Percentiles rank a stretch among this genome's conserved stretches.
phyloP scores from a whole-genome alignment of 2,113 vertebrate genomes.

The Psittacus erithacus region DNA sequence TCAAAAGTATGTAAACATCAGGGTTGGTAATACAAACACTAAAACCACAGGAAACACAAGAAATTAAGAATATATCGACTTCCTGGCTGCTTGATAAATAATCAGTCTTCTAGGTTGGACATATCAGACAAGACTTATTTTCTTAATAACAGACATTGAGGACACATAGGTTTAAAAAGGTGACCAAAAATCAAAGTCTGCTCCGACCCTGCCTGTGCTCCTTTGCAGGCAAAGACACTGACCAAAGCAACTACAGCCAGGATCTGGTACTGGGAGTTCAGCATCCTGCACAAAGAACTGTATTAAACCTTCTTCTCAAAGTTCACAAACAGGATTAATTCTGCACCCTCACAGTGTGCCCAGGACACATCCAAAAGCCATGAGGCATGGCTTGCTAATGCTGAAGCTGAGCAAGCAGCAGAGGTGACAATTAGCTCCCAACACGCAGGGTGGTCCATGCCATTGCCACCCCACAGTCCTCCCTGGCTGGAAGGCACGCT shows the following conservation, averaged over 20 bases:
- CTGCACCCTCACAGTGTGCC: neutral
- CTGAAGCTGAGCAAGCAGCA: neutral
- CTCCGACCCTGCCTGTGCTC: neutral
- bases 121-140: neutral
- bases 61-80: constrained; percentile 63
- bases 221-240: neutral
- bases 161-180: neutral
- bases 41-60: constrained; percentile 63
- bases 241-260: neutral
- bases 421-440: constrained; percentile 23
- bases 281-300: neutral
- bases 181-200: neutral
- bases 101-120: neutral
- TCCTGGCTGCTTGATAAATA: constrained; percentile 30
- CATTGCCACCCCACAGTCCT: neutral
- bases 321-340: neutral
- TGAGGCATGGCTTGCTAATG: neutral
- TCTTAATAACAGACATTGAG: neutral
- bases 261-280: rapidly evolving
- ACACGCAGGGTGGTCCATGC: neutral
- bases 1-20: constrained; percentile 64
- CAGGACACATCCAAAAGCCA: neutral
- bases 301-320: neutral
- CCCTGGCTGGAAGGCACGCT: neutral
- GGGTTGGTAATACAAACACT: constrained; percentile 59